Evolutionary conservation across 2,797 vertebrate species (phyloP).

Genomic region (Brachyrhaphis roseni): DNA sequence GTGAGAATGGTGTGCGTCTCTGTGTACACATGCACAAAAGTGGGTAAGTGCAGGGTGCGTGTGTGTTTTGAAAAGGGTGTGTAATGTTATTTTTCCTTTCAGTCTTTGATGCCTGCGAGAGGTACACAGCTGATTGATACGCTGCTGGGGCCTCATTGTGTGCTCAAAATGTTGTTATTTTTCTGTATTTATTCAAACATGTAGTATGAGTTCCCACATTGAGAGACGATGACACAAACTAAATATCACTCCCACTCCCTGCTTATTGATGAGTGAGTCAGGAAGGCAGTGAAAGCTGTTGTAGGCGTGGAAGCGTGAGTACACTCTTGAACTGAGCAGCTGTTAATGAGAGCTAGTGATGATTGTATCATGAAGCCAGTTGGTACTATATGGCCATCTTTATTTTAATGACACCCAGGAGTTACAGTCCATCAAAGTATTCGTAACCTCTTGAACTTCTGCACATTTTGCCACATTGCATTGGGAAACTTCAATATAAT

Average conservation of each 20-base stretch:
- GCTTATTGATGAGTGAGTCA: constrained; percentile 64
- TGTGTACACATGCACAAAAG: constrained; percentile 66
- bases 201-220: constrained; percentile 50
- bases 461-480: not conserved
- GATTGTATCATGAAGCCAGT: constrained; percentile 60
- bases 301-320: constrained; percentile 57
- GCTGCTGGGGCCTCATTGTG: constrained; percentile 50
- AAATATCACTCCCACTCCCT: constrained; percentile 69
- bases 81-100: constrained; percentile 53
- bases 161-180: constrained; percentile 47
- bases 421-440: constrained; percentile 25
- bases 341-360: constrained; percentile 72
- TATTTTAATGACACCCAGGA: constrained; percentile 72
- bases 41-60: constrained; percentile 70
- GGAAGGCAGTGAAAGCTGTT: constrained; percentile 47
- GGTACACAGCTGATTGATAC: constrained; percentile 63
- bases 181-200: constrained; percentile 37
- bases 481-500: not conserved
- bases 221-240: constrained; percentile 58
- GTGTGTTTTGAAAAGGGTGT: constrained; percentile 73
- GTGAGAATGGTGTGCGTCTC: constrained; percentile 60
- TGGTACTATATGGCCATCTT: constrained; percentile 70
- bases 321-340: constrained; percentile 64
- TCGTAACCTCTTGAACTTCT: not conserved
- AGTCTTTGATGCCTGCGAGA: constrained; percentile 70